phyloP scores from a whole-genome alignment of 2,888 invertebrate species.

The Himalopsyche japonica region DNA sequence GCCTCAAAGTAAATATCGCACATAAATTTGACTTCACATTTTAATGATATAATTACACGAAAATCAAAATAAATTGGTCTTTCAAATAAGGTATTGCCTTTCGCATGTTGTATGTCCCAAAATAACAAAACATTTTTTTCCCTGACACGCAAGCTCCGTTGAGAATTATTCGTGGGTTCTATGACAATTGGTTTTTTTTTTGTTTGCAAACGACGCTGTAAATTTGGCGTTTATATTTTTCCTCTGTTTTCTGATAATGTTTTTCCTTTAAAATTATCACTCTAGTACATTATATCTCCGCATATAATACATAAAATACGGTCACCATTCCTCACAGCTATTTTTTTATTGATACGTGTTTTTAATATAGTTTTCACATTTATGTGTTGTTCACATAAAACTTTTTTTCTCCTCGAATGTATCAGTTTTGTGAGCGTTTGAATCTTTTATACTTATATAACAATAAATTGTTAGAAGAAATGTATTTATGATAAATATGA shows the following conservation, averaged over 20 bases:
- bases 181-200: conserved; percentile 5
- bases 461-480: too few species aligned
- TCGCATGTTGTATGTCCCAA: too few species aligned
- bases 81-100: too few species aligned
- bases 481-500: too few species aligned
- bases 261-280: conserved; percentile 10
- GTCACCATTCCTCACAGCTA: not conserved
- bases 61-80: too few species aligned
- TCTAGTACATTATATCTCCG: not conserved
- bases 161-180: not conserved
- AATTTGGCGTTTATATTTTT: conserved; percentile 22
- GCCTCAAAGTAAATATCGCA: too few species aligned
- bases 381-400: not conserved
- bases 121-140: not conserved
- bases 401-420: not conserved
- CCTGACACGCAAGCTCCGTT: not conserved
- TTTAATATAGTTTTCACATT: not conserved
- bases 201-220: conserved; percentile 2
- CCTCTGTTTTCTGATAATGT: conserved; percentile 10
- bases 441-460: not conserved
- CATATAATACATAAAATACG: not conserved
- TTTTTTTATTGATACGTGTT: not conserved
- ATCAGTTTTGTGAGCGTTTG: not conserved
- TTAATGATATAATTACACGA: too few species aligned
- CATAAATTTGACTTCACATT: too few species aligned